Evolutionary conservation across 2,797 vertebrate species (phyloP).

Genomic region (Huso huso): DNA sequence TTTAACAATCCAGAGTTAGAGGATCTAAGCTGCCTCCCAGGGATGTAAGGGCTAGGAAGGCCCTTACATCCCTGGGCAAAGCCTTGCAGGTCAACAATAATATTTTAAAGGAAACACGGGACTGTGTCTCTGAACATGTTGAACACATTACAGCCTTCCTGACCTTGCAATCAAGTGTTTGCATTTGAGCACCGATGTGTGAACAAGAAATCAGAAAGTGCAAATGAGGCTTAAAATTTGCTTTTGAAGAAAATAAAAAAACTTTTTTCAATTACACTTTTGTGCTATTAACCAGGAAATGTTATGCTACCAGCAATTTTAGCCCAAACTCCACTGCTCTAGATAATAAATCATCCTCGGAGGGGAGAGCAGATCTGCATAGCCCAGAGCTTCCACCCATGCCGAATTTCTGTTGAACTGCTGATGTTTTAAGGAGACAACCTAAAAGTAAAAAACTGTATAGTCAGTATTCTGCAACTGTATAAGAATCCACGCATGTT

Average conservation of each 20-base stretch:
- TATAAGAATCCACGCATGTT: no score
- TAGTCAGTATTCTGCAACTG: no score
- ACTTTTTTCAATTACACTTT: constrained; percentile 24
- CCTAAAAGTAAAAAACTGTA: no score
- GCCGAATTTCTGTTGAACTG: constrained; percentile 12
- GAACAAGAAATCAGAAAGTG: constrained; percentile 28
- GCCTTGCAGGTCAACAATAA: no score
- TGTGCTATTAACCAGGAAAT: constrained; percentile 23
- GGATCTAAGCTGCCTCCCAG: no score
- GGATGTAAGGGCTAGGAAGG: no score
- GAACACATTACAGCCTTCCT: no score
- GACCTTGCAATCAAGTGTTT: constrained; percentile 21
- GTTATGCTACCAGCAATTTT: constrained; percentile 23
- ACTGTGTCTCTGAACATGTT: no score
- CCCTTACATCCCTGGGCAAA: no score
- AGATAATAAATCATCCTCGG: constrained; percentile 21
- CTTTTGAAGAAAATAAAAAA: constrained; percentile 30
- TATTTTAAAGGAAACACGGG: no score
- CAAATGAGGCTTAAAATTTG: constrained; percentile 35
- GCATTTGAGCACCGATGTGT: constrained; percentile 23
- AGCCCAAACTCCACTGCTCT: constrained; percentile 14
- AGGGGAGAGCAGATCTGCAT: neutral
- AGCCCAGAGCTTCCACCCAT: constrained; percentile 9
- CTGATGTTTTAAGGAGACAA: constrained; percentile 4
- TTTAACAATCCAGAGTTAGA: no score